These are phyloP conservation scores for Dicrurus megarhynchus DNA, from an alignment of 2,113 vertebrate species.

Conservation along the genomic window DNA sequence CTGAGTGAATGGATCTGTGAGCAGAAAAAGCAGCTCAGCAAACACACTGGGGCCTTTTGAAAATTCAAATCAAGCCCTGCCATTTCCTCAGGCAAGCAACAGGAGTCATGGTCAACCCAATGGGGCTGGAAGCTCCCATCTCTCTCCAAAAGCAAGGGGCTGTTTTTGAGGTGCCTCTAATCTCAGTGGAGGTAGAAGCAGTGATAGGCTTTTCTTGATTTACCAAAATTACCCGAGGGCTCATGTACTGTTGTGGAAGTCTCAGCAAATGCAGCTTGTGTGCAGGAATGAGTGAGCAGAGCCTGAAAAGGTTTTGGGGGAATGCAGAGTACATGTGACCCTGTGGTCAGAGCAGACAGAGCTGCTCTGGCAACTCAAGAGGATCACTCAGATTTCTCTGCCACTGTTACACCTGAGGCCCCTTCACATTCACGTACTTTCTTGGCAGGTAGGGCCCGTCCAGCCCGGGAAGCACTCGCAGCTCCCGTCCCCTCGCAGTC, in stretches of 20 bases:
- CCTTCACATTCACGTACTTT: constrained; percentile 70
- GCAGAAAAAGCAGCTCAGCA: not conserved
- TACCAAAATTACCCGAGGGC: not conserved
- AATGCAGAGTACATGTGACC: not conserved
- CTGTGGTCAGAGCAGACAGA: not conserved
- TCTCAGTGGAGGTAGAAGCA: not conserved
- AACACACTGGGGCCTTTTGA: not conserved
- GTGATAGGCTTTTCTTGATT: not conserved
- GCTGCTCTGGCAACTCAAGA: not conserved
- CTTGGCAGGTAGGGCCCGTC: constrained; percentile 82
- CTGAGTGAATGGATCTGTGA: not conserved
- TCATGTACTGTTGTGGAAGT: not conserved
- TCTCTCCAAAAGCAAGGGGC: not conserved
- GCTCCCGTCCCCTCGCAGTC: constrained; percentile 82
- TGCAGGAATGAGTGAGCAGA: not conserved
- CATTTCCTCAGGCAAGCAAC: not conserved
- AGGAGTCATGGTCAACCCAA: not conserved
- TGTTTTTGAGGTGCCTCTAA: not conserved
- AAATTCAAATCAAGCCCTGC: not conserved
- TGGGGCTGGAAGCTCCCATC: not conserved
- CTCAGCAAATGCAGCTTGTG: not conserved
- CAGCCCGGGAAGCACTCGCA: constrained; percentile 89
- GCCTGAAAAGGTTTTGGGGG: not conserved
- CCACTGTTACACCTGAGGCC: not conserved
- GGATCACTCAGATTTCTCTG: not conserved